Conservation (phyloP, 2,888 invertebrate genomes). For the Lasioglossum vierecki region DNA sequence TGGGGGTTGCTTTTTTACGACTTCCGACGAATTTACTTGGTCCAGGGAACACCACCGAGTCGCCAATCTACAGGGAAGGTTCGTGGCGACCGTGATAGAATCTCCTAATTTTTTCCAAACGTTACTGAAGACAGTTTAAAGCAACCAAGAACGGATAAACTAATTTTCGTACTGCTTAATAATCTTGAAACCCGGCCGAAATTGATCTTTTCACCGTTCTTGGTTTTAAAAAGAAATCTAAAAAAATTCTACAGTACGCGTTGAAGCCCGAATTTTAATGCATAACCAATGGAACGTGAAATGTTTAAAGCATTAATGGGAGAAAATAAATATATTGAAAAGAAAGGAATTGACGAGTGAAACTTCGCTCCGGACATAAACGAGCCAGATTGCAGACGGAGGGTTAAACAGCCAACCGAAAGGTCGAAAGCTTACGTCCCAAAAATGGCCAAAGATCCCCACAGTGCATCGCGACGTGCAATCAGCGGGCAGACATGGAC, state of each 20-base stretch:
- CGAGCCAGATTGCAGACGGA: no score
- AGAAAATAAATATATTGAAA: neutral
- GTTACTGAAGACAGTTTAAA: neutral
- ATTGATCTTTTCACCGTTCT: no score
- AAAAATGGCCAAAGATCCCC: conserved; percentile 2
- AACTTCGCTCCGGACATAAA: no score
- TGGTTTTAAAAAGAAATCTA: no score
- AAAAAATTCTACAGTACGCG: no score
- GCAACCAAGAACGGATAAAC: neutral
- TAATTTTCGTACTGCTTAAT: neutral
- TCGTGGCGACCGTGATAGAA: neutral
- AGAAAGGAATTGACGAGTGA: neutral
- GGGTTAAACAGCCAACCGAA: neutral
- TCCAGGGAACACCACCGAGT: neutral
- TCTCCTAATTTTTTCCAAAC: neutral
- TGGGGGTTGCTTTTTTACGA: neutral
- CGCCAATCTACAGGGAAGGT: neutral
- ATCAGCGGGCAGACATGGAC: conserved; percentile 16
- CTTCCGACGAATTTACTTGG: neutral
- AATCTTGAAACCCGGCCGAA: neutral
- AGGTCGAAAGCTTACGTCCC: neutral
- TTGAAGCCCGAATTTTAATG: no score
- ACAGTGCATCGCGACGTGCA: conserved; percentile 3
- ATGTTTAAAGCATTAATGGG: neutral
- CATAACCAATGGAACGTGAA: no score